phyloP scores from a whole-genome alignment of 2,797 vertebrate genomes.

The Ambastaia sidthimunki region DNA sequence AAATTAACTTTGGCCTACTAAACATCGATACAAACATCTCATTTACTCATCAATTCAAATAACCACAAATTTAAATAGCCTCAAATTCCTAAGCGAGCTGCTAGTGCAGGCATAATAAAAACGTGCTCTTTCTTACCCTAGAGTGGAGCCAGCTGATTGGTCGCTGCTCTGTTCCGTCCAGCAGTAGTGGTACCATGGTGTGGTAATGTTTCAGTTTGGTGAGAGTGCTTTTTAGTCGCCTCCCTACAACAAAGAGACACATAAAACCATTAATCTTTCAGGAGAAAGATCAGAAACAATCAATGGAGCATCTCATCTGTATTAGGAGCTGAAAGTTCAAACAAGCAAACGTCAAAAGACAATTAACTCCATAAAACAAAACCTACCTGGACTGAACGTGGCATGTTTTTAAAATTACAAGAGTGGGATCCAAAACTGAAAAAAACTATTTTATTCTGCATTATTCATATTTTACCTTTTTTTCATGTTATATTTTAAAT shows the following conservation, averaged over 20 bases:
- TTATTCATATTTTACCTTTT: no score
- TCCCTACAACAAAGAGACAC: conserved; percentile 69
- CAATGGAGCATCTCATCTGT: neutral
- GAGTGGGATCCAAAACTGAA: neutral
- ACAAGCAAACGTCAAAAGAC: neutral
- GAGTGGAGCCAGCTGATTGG: conserved; percentile 70
- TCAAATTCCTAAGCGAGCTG: no score
- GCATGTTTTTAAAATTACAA: no score
- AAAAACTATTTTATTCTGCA: no score
- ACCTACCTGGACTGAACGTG: no score
- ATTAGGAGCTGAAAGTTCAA: neutral
- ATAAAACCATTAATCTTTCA: neutral
- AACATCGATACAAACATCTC: neutral
- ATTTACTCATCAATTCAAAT: neutral
- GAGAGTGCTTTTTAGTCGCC: conserved; percentile 45
- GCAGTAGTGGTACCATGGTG: conserved; percentile 74
- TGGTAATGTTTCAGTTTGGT: conserved; percentile 59
- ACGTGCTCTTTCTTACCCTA: conserved; percentile 67
- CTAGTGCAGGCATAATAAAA: neutral
- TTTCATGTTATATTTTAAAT: no score
- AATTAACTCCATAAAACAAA: neutral
- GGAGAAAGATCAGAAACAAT: neutral
- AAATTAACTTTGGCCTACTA: neutral
- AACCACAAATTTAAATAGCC: neutral
- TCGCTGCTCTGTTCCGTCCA: conserved; percentile 68